Conservation (phyloP, 1,140 invertebrate species). For the Scaptomyza pallida region DNA sequence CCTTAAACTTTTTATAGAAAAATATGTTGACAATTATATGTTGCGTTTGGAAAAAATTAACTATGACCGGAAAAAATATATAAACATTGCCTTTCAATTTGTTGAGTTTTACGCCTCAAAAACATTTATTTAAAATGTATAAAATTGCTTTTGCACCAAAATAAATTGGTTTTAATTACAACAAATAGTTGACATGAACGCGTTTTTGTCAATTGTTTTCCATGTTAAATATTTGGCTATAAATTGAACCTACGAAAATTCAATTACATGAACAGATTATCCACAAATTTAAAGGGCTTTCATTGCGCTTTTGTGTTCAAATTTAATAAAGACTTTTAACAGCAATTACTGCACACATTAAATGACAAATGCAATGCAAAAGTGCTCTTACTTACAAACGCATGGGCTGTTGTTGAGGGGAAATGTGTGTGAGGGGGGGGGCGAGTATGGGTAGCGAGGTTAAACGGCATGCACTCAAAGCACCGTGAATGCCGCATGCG, state of each 20-base stretch:
- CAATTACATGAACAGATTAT: background rate
- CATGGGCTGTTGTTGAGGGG: constrained; percentile 1
- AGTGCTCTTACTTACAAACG: constrained; percentile 31
- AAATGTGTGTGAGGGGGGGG: no score
- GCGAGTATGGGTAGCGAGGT: background rate
- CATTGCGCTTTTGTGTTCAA: background rate
- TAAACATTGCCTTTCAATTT: no score
- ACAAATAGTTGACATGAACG: no score
- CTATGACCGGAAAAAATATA: no score
- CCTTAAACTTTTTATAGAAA: no score
- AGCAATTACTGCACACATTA: background rate
- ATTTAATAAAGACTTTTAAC: background rate
- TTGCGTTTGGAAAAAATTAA: no score
- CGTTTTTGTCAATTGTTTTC: background rate
- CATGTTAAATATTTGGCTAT: background rate
- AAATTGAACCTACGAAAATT: no score
- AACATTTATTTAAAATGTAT: no score
- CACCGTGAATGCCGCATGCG: constrained; percentile 12
- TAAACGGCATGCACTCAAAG: constrained; percentile 42
- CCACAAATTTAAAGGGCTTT: background rate
- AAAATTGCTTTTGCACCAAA: no score
- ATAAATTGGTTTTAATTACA: no score
- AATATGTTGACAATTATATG: no score
- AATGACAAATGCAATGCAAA: constrained; percentile 25
- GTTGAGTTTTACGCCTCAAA: no score